These are phyloP conservation scores for Anguilla megastoma DNA, from an alignment of 2,797 vertebrate species.

Conservation along the genomic window DNA sequence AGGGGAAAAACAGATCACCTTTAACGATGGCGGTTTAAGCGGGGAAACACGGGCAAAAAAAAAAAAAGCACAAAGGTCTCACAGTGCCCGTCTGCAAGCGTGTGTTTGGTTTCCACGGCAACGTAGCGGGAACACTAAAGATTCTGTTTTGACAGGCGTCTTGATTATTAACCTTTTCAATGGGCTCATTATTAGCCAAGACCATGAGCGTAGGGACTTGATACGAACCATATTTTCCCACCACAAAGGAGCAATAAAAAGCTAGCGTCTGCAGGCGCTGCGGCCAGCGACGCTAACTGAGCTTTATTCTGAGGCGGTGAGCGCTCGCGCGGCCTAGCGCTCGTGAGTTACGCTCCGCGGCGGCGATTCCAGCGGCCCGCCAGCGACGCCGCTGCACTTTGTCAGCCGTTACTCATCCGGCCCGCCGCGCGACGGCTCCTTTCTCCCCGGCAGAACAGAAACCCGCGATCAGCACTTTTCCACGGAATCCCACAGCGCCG, in stretches of 20 bases:
- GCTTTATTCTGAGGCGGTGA: constrained; percentile 41
- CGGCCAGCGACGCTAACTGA: constrained; percentile 43
- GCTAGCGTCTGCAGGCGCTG: constrained; percentile 55
- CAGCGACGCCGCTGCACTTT: constrained; percentile 34
- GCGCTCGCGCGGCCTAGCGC: not conserved
- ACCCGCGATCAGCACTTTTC: constrained; percentile 18
- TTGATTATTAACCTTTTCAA: constrained; percentile 62
- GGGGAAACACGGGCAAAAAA: not conserved
- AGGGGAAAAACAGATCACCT: constrained; percentile 32
- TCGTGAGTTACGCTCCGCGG: constrained; percentile 26
- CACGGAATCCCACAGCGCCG: not conserved
- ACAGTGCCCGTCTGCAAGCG: constrained; percentile 38
- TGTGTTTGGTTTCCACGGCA: constrained; percentile 52
- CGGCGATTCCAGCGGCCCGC: constrained; percentile 38
- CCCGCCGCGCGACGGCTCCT: not conserved
- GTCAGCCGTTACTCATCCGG: constrained; percentile 16
- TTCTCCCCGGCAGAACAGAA: not conserved
- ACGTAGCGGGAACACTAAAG: constrained; percentile 50
- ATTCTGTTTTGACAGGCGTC: constrained; percentile 64
- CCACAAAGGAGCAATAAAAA: constrained; percentile 69
- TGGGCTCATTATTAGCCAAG: constrained; percentile 64
- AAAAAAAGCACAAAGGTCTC: constrained; percentile 12
- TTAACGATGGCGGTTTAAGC: constrained; percentile 19
- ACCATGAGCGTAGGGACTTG: constrained; percentile 52
- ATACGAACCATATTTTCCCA: constrained; percentile 56